Percentiles rank a stretch among this genome's conserved stretches.
Evolutionary conservation across 2,797 vertebrate genomes (phyloP).

Genomic region (Pteropus rufus): DNA sequence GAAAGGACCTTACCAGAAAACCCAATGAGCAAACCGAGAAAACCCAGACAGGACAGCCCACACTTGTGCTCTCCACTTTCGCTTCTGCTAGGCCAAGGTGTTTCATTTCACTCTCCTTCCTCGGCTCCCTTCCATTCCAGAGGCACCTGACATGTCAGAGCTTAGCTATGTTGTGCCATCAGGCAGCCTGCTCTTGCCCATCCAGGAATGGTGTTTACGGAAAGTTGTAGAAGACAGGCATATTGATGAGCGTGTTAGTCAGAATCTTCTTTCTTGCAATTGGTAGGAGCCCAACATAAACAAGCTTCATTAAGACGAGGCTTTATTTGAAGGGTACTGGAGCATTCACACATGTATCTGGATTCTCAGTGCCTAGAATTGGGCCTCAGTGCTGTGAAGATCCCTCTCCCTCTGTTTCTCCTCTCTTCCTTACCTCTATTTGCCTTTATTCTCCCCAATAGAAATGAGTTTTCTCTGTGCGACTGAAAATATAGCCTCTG

Average conservation of each 20-base stretch:
- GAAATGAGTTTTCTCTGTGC: not conserved
- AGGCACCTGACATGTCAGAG: not conserved
- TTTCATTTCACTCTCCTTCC: not conserved
- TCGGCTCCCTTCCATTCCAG: not conserved
- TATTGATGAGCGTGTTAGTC: rapidly evolving
- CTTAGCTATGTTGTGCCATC: no score
- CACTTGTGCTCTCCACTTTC: not conserved
- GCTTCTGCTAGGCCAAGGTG: not conserved
- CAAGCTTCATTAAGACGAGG: not conserved
- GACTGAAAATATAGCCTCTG: not conserved
- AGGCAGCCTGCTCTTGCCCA: not conserved
- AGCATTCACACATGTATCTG: not conserved
- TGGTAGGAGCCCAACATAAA: not conserved
- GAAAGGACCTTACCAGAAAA: not conserved
- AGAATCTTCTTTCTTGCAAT: not conserved
- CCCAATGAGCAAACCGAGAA: not conserved
- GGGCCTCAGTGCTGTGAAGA: not conserved
- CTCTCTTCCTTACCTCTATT: not conserved
- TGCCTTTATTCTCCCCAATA: not conserved
- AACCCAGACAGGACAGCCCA: not conserved
- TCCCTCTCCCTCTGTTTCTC: not conserved
- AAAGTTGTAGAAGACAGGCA: not conserved
- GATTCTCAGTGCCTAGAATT: not conserved
- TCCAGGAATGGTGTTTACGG: not conserved
- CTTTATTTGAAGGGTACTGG: not conserved